Conservation (phyloP, 37 sponge, comb jelly and placozoan species). For the Aphrocallistes beatrix region DNA sequence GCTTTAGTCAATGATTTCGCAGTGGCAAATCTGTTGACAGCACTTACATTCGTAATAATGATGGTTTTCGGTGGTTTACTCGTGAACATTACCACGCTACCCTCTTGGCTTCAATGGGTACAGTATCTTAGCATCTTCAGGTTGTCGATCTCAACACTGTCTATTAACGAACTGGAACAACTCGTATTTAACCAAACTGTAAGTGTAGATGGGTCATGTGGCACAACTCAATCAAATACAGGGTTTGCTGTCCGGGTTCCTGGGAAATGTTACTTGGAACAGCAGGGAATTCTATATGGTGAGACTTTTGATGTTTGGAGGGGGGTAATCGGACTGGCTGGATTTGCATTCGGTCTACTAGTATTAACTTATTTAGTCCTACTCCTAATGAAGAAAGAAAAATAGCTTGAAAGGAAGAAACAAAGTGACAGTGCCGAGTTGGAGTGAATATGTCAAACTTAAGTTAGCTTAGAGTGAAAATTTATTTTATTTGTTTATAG, state of each 20-base stretch:
- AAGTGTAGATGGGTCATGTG: background rate
- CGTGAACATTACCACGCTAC: conserved; percentile 35
- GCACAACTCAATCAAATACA: background rate
- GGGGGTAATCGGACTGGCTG: background rate
- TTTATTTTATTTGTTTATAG: too few species aligned
- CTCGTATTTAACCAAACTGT: background rate
- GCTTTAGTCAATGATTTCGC: conserved; percentile 24
- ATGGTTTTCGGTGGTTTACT: conserved; percentile 70
- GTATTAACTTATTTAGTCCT: background rate
- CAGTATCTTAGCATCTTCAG: conserved; percentile 57
- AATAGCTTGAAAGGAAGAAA: too few species aligned
- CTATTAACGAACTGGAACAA: conserved; percentile 34
- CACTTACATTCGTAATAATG: conserved; percentile 12
- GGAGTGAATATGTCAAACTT: too few species aligned
- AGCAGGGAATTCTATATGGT: background rate
- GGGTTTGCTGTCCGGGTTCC: background rate
- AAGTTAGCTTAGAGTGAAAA: too few species aligned
- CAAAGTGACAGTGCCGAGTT: too few species aligned
- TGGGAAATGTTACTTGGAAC: background rate
- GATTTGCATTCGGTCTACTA: background rate
- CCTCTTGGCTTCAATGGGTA: conserved; percentile 52
- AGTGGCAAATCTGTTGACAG: conserved; percentile 6
- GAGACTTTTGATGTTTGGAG: background rate
- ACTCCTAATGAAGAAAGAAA: background rate
- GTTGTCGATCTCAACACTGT: conserved; percentile 37